Evolutionary conservation across 2,797 vertebrate genomes (phyloP), one percentile per base, ranked within the genome.

Genomic region (Malurus leucopterus): DNA sequence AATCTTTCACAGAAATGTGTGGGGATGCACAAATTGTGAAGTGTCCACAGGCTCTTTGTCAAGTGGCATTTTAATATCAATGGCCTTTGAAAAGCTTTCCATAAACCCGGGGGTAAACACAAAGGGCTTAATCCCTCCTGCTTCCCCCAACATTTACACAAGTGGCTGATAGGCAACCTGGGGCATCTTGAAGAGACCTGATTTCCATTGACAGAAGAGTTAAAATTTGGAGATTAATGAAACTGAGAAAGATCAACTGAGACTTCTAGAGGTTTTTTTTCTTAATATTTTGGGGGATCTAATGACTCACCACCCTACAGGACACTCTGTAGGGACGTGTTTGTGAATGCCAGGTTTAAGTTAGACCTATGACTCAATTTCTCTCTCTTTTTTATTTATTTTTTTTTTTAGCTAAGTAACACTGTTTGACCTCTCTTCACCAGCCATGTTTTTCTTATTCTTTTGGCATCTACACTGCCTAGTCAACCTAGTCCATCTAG

Each of bases 321-420:
- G 19, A 38, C n/a, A 19, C 11, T 55, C 23, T 27, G 2, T 0
- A 68, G 8, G 44, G 50, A 51, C 13, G 2, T 0, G 1, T 6
- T 78, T 57, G 18, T 21, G 29, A 80, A 83, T 13, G 29, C 3
- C 19, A 53, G 44, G 2, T 29, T 80, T 58, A 70, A 68, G 13
- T 43, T 26, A 83, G 26, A 81, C n/a, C 43, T 61, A 13, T 9
- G 12, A 59, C 26, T 44, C 23, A 23, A 17, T 47, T 34, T 54
- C 6, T 55, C 3, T 10, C 2, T 1, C 0, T 13, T 0, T 18
- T 43, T 43, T 9, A 5, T 4, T 17, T 17, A 34, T 24, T 29
- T 51, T 32, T 43, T 19, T 11, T 36, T 34, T 65, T 14, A 2
- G 3, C 8, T 27, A 34, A 65, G 9, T 49, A 64, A 32, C 38